These are phyloP conservation scores for Brachyptera risi DNA, from an alignment of 2,888 invertebrate genomes.

Conservation along the genomic window DNA sequence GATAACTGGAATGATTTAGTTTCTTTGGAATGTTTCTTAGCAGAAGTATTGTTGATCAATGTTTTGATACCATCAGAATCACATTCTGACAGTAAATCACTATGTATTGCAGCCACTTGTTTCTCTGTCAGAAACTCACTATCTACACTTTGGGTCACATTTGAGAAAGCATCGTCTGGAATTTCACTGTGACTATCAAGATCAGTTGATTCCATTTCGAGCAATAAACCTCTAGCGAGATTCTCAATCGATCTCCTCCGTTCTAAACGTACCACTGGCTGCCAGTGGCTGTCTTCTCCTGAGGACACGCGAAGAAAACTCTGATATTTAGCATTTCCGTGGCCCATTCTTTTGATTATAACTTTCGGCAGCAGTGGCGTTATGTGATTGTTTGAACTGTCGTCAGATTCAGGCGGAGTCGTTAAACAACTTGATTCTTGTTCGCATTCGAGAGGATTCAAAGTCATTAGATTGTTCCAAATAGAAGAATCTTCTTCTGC, in stretches of 20 bases:
- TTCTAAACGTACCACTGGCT: conserved; percentile 27
- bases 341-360: conserved; percentile 28
- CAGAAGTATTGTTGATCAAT: neutral
- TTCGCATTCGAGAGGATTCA: neutral
- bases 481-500: neutral
- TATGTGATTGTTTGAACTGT: neutral
- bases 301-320: conserved; percentile 24
- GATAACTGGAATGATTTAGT: conserved; percentile 19
- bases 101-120: neutral
- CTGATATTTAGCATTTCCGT: conserved; percentile 26
- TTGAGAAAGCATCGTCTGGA: no score
- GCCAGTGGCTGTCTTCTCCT: conserved; percentile 18
- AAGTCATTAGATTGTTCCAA: neutral
- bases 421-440: neutral
- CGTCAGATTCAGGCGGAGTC: conserved; percentile 5
- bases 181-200: no score
- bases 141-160: no score
- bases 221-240: no score
- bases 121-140: no score
- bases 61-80: no score
- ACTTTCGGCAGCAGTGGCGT: conserved; percentile 22
- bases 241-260: conserved; percentile 23
- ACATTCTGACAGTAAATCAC: no score
- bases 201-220: no score
- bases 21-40: conserved; percentile 26